Base-by-base conservation (phyloP, 2,888 invertebrate species). In the Pyrgus malvae region DNA sequence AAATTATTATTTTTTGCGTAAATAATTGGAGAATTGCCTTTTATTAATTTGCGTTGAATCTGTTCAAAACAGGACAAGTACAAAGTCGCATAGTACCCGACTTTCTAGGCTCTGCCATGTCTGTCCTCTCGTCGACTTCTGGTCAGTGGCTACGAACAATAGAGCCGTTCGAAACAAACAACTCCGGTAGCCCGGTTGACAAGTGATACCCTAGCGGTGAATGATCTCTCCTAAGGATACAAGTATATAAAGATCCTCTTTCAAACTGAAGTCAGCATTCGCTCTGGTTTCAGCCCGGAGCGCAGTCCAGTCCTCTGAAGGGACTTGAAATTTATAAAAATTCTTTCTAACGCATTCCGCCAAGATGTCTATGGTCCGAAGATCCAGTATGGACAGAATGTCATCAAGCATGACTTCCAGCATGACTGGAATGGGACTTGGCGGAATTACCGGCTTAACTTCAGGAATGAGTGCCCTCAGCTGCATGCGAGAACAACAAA, bases 381-480 rank as follows among this genome's bases (percentile, higher is more conserved):
- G 84, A 69, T 84, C 88, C 62, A 87, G 83, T 66, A 87, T 88
- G 83, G 90, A 90, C 76, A 83, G 89, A 64, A 90, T 90, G 90
- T 89, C 90, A 65, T 85, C 84, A 56, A 90, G 86, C 74, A 91
- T 87, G 88, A 90, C 86, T 48, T 90, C 90, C 54, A 91, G 90
- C 67, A 87, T 90, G 80, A 90, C 90, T 66, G 86, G 90, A 48
- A 90, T 90, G 89, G 89, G 90, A 35, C 78, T 90, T 63, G 90
- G 89, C 25, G 90, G 89, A 48, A 81, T 90, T 56, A 83, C 89
- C 57, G 89, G 87, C 54, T 66, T 90, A 17, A 85, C 89, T 23
- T 74, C 88, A 33, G 89, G 85, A 53, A 86, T 90, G 74, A 85
- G 84, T 58, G 80, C 85, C 14, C 70, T 90, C 56, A 90, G 78